A percentile compares a stretch with the other conserved stretches of the same genome.
These are phyloP conservation scores for Tupaia tana DNA, from an alignment of 2,113 vertebrate genomes.

Conservation along the genomic window DNA sequence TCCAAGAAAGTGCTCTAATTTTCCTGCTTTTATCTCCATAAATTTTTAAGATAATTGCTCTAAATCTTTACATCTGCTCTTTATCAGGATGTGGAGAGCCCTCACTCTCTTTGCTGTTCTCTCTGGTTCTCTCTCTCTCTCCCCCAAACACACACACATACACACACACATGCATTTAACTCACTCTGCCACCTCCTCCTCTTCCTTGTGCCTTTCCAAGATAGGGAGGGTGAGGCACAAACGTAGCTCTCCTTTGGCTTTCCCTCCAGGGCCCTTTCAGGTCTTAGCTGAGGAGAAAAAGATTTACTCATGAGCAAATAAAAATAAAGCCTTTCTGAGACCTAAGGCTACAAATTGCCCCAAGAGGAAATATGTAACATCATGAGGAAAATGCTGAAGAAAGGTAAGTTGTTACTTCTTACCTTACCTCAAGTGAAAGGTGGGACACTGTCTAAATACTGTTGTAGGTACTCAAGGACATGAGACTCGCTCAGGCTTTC, in stretches of 20 bases:
- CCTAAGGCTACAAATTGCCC: background rate
- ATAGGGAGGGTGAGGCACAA: background rate
- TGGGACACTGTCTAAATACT: background rate
- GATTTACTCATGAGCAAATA: background rate
- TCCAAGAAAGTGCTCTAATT: background rate
- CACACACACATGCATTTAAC: background rate
- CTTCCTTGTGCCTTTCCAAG: background rate
- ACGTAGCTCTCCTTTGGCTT: background rate
- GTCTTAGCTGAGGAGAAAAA: background rate
- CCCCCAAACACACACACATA: background rate
- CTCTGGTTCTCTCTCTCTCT: accelerated
- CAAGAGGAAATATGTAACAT: background rate
- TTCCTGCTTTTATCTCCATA: background rate
- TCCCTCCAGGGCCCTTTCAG: background rate
- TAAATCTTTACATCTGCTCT: background rate
- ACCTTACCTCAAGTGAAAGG: background rate
- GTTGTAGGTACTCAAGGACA: background rate
- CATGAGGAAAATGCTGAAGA: background rate
- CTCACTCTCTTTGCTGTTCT: background rate
- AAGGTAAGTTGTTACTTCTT: background rate
- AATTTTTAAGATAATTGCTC: background rate
- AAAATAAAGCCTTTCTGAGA: background rate
- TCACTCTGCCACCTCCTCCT: background rate
- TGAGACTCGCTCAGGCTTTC: background rate
- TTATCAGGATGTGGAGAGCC: background rate